Base-by-base conservation (phyloP, 1,140 invertebrate genomes). In the Bombus confusus region DNA sequence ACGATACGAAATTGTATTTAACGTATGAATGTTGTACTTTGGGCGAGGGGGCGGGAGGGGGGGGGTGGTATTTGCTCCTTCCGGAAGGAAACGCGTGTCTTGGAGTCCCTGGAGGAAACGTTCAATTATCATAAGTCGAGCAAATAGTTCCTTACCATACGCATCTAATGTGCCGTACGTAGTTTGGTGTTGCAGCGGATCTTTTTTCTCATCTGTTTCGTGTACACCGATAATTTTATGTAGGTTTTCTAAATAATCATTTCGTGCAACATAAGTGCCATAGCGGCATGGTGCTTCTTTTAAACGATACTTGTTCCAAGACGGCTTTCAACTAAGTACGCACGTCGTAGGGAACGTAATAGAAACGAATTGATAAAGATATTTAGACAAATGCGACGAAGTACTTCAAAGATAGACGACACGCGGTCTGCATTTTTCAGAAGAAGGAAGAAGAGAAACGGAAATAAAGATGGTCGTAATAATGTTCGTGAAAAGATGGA, bases 221-320 rank as follows among this genome's bases (percentile, higher is more conserved):
- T 88, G 80, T 84, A 86, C 86, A 86, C 86, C 87, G 83, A 91
- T 86, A 83, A 87, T 89, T 90, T 93, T 87, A 91, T 86, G 77
- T 66, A 77, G 76, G 87, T 85, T 87, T 89, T 83, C 79, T 90
- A 92, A 92, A 92, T 90, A 92, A 91, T 92, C 92, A 91, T 90
- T 90, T 92, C 92, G 91, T 91, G 91, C 89, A 92, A 93, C 91
- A 92, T 93, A n/a, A n/a, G 92, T 92, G 93, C 91, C 85, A 80
- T 86, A 88, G 87, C 89, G 87, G 87, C 82, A 90, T 91, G 88
- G 91, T 86, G 90, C 86, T 88, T 92, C 92, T 88, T 85, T 59
- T 18, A 43, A 80, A 81, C 43, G 71, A 86, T 86, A 84, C n/a
- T 69, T 13, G 68, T 69, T 39, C 22, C 1, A 39, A 69, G 10